Evolutionary conservation across 2,113 vertebrate species (phyloP).

Genomic region (Perca flavescens): DNA sequence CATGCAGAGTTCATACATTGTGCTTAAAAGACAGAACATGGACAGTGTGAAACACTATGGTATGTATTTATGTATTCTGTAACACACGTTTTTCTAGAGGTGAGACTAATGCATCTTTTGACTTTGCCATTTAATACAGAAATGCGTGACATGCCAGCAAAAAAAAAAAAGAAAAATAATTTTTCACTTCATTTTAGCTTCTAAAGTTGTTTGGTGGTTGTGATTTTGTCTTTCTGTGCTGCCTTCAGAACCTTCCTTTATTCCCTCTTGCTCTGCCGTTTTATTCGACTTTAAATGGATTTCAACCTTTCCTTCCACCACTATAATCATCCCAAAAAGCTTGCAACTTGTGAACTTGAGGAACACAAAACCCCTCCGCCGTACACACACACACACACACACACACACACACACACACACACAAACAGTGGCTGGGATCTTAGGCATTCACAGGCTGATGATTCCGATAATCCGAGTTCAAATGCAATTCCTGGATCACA

Average conservation of each 20-base stretch:
- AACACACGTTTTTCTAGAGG: not conserved
- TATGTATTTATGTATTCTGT: not conserved
- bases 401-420: conserved; percentile 23
- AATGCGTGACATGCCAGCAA: not conserved
- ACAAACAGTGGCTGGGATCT: conserved; percentile 66
- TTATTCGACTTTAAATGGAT: conserved; percentile 70
- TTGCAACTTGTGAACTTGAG: conserved; percentile 73
- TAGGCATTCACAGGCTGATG: conserved; percentile 80
- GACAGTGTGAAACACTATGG: not conserved
- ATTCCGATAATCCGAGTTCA: conserved; percentile 84
- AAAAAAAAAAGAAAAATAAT: not conserved
- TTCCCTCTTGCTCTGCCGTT: conserved; percentile 39
- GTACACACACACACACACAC: conserved; percentile 1
- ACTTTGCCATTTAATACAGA: not conserved
- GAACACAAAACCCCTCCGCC: conserved; percentile 61
- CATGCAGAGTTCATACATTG: not conserved
- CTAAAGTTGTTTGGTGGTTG: conserved; percentile 25
- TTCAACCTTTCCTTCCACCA: conserved; percentile 68
- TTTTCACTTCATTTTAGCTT: conserved; percentile 20
- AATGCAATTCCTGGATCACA: conserved; percentile 81
- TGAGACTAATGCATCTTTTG: conserved; percentile 1
- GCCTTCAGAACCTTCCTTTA: conserved; percentile 52
- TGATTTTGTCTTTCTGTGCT: conserved; percentile 30
- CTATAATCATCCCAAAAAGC: conserved; percentile 72
- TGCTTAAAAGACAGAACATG: not conserved